phyloP scores from a whole-genome alignment of 1,140 invertebrate species.

The Eufriesea mexicana region DNA sequence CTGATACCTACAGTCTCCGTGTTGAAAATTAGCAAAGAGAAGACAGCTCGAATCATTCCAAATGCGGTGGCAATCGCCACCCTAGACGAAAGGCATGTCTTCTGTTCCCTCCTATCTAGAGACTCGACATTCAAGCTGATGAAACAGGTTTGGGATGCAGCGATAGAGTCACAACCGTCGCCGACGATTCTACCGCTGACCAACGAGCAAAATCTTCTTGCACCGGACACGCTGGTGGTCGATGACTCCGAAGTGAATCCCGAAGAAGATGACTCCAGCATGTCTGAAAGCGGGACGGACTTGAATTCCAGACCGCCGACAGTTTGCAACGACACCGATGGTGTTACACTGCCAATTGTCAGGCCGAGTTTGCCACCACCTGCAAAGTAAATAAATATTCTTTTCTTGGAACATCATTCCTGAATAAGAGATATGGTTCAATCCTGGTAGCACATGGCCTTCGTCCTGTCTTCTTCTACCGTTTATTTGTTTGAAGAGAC shows the following conservation, averaged over 20 bases:
- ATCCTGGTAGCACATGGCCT: too few relatives aligned
- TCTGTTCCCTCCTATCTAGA: conserved; percentile 93
- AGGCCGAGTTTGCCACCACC: conserved; percentile 68
- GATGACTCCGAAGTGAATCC: conserved; percentile 75
- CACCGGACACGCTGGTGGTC: conserved; percentile 70
- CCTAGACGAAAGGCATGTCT: conserved; percentile 93
- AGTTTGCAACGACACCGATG: conserved; percentile 72
- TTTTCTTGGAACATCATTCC: background rate
- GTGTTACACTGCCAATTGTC: conserved; percentile 61
- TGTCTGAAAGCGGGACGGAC: conserved; percentile 81
- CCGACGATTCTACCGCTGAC: conserved; percentile 65
- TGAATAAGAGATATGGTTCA: too few relatives aligned
- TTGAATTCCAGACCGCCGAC: conserved; percentile 68
- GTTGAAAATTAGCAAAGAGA: conserved; percentile 93
- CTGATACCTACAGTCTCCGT: conserved; percentile 92
- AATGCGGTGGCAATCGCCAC: conserved; percentile 95
- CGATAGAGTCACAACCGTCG: conserved; percentile 69
- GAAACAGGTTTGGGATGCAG: conserved; percentile 88
- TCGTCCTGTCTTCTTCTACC: too few relatives aligned
- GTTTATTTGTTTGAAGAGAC: too few relatives aligned
- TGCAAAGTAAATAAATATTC: conserved; percentile 23
- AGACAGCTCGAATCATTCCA: conserved; percentile 94
- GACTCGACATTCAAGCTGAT: conserved; percentile 94
- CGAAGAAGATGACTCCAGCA: conserved; percentile 81
- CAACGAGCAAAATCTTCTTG: conserved; percentile 69